Percentiles rank a stretch among this genome's conserved stretches.
Evolutionary conservation across 1,140 invertebrate genomes (phyloP).

Genomic region (Scaptomyza hsui): DNA sequence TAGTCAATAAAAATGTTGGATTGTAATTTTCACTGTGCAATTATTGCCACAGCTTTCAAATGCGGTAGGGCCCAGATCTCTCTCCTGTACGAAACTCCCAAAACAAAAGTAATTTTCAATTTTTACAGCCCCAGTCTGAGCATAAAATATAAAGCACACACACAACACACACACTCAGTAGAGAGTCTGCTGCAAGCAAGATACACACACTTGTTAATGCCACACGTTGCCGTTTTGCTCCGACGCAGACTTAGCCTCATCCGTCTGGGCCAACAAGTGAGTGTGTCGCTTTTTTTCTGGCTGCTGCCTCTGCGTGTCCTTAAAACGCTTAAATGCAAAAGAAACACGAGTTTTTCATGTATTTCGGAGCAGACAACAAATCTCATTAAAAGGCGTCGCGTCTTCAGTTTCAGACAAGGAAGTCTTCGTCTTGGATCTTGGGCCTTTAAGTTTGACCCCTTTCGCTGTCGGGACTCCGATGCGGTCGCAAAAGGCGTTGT

Average conservation of each 20-base stretch:
- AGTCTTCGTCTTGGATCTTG: background rate
- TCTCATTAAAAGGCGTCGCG: slow-evolving; percentile 80
- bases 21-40: slow-evolving; percentile 78
- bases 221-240: slow-evolving; percentile 60
- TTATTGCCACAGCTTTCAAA: slow-evolving; percentile 80
- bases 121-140: slow-evolving; percentile 64
- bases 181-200: slow-evolving; percentile 18
- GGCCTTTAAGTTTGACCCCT: slow-evolving; percentile 44
- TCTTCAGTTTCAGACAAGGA: slow-evolving; percentile 47
- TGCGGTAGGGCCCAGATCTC: slow-evolving; percentile 55
- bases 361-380: slow-evolving; percentile 72
- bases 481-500: slow-evolving; percentile 63
- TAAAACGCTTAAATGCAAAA: slow-evolving; percentile 63
- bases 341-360: slow-evolving; percentile 79
- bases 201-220: slow-evolving; percentile 61
- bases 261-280: slow-evolving; percentile 22
- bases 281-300: slow-evolving; percentile 27
- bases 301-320: slow-evolving; percentile 66
- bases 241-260: slow-evolving; percentile 6
- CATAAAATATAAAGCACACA: slow-evolving; percentile 69
- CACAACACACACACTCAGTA: slow-evolving; percentile 31
- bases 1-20: slow-evolving; percentile 75
- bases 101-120: slow-evolving; percentile 78
- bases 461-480: slow-evolving; percentile 30
- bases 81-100: background rate